These are phyloP conservation scores for Labia minor DNA, from an alignment of 2,888 invertebrate species.

Conservation along the genomic window DNA sequence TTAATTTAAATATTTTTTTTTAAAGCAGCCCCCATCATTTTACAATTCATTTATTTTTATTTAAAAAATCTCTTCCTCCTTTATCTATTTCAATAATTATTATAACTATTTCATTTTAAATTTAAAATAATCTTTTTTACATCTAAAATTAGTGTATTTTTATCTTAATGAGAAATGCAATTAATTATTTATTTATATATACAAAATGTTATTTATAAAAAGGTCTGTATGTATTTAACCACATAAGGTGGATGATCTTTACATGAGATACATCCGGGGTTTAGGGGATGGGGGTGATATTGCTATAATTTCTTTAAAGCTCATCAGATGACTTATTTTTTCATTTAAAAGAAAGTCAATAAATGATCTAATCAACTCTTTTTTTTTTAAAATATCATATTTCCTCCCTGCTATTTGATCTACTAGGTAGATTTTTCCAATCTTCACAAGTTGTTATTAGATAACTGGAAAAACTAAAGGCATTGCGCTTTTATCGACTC, in stretches of 20 bases:
- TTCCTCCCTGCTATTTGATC: background rate
- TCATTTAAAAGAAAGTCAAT: background rate
- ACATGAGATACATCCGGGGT: background rate
- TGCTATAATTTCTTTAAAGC: slow-evolving; percentile 5
- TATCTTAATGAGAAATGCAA: background rate
- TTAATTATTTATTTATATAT: background rate
- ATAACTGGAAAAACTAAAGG: too few relatives aligned
- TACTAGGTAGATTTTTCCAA: background rate
- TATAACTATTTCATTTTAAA: background rate
- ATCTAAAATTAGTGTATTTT: slow-evolving; percentile 1
- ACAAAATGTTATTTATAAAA: slow-evolving; percentile 4
- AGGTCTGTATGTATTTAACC: background rate
- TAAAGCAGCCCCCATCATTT: background rate
- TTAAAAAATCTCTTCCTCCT: too few relatives aligned
- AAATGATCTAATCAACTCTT: background rate
- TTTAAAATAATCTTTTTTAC: background rate
- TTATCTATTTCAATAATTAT: background rate
- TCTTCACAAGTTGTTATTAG: background rate
- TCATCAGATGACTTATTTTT: slow-evolving; percentile 8
- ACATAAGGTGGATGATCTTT: background rate
- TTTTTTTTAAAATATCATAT: background rate
- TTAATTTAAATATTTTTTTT: background rate
- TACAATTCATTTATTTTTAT: background rate
- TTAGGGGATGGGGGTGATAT: background rate
- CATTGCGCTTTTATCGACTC: too few relatives aligned